Evolutionary conservation across 2,888 invertebrate genomes (phyloP).

Genomic region (Chalcosyrphus nemorum): DNA sequence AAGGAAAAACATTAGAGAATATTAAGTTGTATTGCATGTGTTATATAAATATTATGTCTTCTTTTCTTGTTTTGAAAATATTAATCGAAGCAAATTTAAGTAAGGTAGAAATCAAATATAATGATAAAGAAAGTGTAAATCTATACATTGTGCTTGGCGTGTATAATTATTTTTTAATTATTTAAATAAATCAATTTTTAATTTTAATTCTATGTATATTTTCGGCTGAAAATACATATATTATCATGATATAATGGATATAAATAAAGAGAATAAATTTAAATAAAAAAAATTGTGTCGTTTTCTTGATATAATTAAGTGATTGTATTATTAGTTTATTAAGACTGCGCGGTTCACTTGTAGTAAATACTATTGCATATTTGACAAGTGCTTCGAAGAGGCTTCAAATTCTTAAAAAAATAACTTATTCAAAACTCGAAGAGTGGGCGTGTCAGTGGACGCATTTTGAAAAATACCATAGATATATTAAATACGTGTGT

Average conservation of each 20-base stretch:
- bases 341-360: too few species aligned
- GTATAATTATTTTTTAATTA: constrained; percentile 41
- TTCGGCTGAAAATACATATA: constrained; percentile 19
- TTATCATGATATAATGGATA: constrained; percentile 34
- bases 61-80: constrained; percentile 39
- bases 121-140: neutral
- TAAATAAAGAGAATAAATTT: constrained; percentile 47
- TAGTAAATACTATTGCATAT: too few species aligned
- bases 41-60: constrained; percentile 21
- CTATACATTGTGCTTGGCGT: constrained; percentile 24
- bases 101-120: too few species aligned
- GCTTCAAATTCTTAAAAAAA: too few species aligned
- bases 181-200: constrained; percentile 48
- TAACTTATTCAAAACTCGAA: too few species aligned
- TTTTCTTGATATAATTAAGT: too few species aligned
- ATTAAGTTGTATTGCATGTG: constrained; percentile 36
- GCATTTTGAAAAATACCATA: too few species aligned
- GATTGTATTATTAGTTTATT: too few species aligned
- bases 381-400: too few species aligned
- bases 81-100: neutral
- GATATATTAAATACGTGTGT: too few species aligned
- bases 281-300: neutral
- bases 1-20: constrained; percentile 39
- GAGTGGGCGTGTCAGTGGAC: too few species aligned
- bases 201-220: constrained; percentile 38